Conservation (phyloP, 1,140 invertebrate genomes). For the Trichonephila inaurata region DNA sequence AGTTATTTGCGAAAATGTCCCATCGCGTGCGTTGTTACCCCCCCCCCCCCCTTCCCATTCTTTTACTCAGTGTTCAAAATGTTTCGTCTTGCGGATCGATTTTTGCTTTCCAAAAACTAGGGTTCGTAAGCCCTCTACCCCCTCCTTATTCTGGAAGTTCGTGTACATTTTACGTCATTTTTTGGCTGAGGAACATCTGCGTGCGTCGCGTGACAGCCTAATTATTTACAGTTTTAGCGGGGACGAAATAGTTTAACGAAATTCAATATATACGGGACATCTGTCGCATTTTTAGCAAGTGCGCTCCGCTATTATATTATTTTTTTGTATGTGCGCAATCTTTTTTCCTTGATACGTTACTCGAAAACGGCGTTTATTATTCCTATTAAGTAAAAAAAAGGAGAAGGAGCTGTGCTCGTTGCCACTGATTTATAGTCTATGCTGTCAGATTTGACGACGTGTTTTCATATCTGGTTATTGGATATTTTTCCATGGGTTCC, state of each 20-base stretch:
- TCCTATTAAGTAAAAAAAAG: background rate
- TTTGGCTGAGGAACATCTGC: background rate
- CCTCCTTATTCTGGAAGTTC: background rate
- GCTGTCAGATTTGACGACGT: background rate
- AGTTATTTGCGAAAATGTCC: background rate
- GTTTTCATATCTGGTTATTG: no score
- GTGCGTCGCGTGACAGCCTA: background rate
- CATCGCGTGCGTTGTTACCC: background rate
- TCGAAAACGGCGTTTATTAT: background rate
- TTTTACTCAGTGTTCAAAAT: constrained; percentile 8
- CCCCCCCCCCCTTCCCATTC: background rate
- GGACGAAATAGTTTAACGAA: constrained; percentile 25
- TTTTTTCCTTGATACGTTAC: background rate
- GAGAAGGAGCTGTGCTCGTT: background rate
- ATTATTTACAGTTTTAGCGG: constrained; percentile 17
- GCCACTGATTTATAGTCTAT: background rate
- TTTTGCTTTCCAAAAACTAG: background rate
- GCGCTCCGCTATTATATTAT: background rate
- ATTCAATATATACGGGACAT: background rate
- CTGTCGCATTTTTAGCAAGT: constrained; percentile 11
- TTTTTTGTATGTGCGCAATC: background rate
- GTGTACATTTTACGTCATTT: constrained; percentile 19
- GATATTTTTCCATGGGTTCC: no score
- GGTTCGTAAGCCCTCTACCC: background rate
- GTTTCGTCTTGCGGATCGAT: background rate